These are phyloP conservation scores for Carcina quercana DNA, from an alignment of 2,888 invertebrate species.

Conservation along the genomic window DNA sequence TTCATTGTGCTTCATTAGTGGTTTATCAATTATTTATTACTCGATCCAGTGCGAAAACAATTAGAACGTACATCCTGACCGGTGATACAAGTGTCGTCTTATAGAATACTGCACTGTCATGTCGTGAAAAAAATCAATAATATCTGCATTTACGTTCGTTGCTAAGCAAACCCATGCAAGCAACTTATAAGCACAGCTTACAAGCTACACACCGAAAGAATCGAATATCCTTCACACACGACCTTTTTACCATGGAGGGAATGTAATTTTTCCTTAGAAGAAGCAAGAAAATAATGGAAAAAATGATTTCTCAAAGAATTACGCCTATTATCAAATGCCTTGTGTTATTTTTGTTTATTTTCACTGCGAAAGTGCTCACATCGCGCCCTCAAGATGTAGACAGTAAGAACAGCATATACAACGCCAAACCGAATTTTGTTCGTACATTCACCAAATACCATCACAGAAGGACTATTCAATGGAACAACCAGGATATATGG, in stretches of 20 bases:
- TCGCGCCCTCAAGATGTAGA: slow-evolving; percentile 60
- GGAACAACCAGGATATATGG: slow-evolving; percentile 46
- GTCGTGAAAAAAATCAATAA: slow-evolving; percentile 42
- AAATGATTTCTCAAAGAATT: slow-evolving; percentile 48
- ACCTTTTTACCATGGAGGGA: no score
- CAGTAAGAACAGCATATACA: slow-evolving; percentile 47
- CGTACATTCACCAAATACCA: slow-evolving; percentile 66
- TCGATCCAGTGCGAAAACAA: no score
- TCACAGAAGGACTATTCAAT: slow-evolving; percentile 56
- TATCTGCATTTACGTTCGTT: slow-evolving; percentile 45
- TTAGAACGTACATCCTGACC: no score
- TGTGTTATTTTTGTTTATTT: slow-evolving; percentile 61
- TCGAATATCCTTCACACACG: slow-evolving; percentile 1
- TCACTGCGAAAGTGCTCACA: slow-evolving; percentile 63
- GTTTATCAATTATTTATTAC: no score
- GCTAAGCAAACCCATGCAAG: slow-evolving; percentile 33
- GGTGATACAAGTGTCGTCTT: slow-evolving; percentile 3
- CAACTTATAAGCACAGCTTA: slow-evolving; percentile 17
- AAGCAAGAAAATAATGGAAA: slow-evolving; percentile 46
- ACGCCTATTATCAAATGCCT: slow-evolving; percentile 62
- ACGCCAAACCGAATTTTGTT: slow-evolving; percentile 58
- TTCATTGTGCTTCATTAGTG: no score
- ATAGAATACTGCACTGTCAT: slow-evolving; percentile 18
- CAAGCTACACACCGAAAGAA: background rate
- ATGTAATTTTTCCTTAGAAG: no score